Conservation (phyloP, 2,113 vertebrate species). For the Antechinus stuartii region DNA sequence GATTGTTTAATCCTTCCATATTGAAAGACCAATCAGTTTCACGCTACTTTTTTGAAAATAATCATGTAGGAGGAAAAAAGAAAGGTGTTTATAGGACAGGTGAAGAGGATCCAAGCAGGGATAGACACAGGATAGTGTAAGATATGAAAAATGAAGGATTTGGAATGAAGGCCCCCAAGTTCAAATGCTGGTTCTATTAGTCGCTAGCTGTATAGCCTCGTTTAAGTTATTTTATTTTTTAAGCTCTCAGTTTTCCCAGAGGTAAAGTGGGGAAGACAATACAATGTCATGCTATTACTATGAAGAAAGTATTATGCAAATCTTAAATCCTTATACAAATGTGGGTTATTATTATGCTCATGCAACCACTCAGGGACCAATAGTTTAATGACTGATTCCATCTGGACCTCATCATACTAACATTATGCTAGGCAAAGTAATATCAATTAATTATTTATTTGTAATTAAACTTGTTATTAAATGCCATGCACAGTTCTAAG, state of each 20-base stretch:
- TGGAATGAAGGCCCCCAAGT: neutral
- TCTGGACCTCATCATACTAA: neutral
- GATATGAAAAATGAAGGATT: neutral
- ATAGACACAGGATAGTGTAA: neutral
- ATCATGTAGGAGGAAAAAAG: neutral
- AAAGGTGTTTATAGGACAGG: neutral
- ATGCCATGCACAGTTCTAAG: neutral
- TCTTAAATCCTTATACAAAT: neutral
- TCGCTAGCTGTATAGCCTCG: neutral
- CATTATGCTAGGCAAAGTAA: neutral
- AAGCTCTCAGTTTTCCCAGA: neutral
- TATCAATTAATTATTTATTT: neutral
- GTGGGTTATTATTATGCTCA: neutral
- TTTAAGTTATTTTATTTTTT: neutral
- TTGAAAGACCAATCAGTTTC: neutral
- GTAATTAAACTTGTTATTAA: neutral
- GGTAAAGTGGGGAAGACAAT: neutral
- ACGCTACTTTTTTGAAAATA: neutral
- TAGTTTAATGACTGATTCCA: neutral
- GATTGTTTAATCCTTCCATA: neutral
- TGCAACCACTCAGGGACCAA: neutral
- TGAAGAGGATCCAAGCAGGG: neutral
- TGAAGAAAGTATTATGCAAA: neutral
- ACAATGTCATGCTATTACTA: neutral
- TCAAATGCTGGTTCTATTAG: neutral